Evolutionary conservation across 2,888 invertebrate species (phyloP), one percentile per base, ranked within the genome.

Genomic region (Nephrotoma appendiculata): DNA sequence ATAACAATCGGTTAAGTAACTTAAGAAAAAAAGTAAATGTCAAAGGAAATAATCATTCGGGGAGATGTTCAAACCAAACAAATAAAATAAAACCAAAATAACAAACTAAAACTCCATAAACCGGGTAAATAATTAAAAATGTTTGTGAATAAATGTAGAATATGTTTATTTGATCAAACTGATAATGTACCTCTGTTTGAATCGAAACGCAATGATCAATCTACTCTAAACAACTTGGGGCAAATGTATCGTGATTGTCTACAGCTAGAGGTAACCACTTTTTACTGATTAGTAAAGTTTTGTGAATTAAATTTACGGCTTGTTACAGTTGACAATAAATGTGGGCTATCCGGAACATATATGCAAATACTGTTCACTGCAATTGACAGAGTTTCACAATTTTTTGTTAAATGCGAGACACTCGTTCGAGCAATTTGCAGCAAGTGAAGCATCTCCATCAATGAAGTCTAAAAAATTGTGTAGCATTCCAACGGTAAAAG

Each of bases 321-420:
- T 43, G 1, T 85, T 88, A 41, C 57, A 89, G 86, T 86, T 88
- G n/a, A 15, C 85, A 19, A 52, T 43, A 1, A 87, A 87, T 1
- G 43, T 87, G 5, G 85, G 84, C 6, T 88, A 88, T 48, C 89
- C 89, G 0, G 88, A 88, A 85, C 89, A 88, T 86, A 87, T 90
- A 12, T 90, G 90, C 87, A 89, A 89, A 87, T 89, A 89, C 52
- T 90, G 90, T 86, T 88, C 88, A 85, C 87, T 90, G 31, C 90
- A 90, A 88, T 88, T 90, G 87, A 89, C 89, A 85, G 88, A 90
- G n/a, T 90, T 89, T 86, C 88, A 88, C 15, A 89, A 90, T 87
- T 88, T 90, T 4, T 89, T 89, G 85, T 88, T 87, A 9, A 89
- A 88, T 87, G 90, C 90, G 0, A 41, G 88, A 1, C 89, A 89